Evolutionary conservation across 2,888 invertebrate genomes (phyloP), one percentile per base, ranked within the genome.

Genomic region (Diarsia rubi): DNA sequence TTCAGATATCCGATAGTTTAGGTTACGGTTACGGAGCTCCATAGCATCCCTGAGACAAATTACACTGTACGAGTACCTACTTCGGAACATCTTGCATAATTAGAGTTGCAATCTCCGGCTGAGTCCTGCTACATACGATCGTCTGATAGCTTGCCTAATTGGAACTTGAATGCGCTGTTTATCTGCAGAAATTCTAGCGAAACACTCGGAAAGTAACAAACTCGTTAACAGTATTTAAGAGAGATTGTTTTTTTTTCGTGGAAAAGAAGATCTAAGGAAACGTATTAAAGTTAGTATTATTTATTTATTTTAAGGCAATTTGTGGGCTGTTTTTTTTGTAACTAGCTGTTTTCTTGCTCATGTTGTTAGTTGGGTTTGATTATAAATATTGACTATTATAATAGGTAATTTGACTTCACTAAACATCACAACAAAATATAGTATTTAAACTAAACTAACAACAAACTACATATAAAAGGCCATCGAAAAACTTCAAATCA

Each of bases 31-130:
- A 37, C 37, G 8, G 37, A 37, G 37, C 8, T 37, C 37, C 37
- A 37, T 8, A 8, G 8, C 37, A 37, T 37, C 37, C 37, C 37
- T 37, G 82, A 78, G 87, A 86, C 86, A 87, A 88, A 87, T 87
- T 86, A 83, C 87, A 82, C 77, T 77, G 81, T 84, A 31, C 31
- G 31, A 31, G 31, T 31, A 78, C 70, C 73, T 86, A 72, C 70
- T 81, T 80, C 76, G 72, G 65, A 82, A 71, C 87, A 78, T 88
- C 87, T 87, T 88, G 88, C 85, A 88, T 87, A 92, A 93, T 93
- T 92, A 91, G 92, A 91, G 90, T 89, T 87, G 92, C 92, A 94
- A 94, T 93, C 92, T 93, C 93, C 93, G 91, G 91, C 84, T 86
- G 85, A 87, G 75, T 87, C 75, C 82, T 71, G 81, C 87, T 87